Conservation (phyloP, 2,888 invertebrate species). For the Ichneumoninae sp. region DNA sequence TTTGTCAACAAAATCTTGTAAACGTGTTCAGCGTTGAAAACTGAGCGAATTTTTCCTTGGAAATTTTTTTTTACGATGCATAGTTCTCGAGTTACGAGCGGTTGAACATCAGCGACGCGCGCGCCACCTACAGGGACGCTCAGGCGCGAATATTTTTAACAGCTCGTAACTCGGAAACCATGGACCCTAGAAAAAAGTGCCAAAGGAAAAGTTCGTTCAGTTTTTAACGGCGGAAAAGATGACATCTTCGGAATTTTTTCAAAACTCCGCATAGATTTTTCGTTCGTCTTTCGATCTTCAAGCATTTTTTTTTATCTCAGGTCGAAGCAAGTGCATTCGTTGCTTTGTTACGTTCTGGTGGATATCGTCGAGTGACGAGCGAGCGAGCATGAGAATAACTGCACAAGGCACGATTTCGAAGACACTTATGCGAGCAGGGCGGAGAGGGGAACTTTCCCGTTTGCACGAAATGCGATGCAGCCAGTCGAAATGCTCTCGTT, state of each 20-base stretch:
- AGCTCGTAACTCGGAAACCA: neutral
- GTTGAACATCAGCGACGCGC: neutral
- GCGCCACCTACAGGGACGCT: neutral
- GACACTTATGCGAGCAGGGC: slow-evolving; percentile 38
- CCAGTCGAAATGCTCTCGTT: slow-evolving; percentile 64
- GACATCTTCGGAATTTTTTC: neutral
- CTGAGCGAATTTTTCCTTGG: too few relatives aligned
- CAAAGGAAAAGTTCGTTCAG: neutral
- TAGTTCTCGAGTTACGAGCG: neutral
- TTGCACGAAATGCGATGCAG: slow-evolving; percentile 56
- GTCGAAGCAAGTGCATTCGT: slow-evolving; percentile 9
- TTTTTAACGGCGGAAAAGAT: neutral
- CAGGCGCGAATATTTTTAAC: neutral
- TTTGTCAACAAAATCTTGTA: neutral
- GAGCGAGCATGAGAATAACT: slow-evolving; percentile 48
- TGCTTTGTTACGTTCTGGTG: slow-evolving; percentile 21
- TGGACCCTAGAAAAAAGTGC: neutral
- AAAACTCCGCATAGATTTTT: neutral
- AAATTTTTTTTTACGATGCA: neutral
- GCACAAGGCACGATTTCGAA: slow-evolving; percentile 52
- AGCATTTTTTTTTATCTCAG: neutral
- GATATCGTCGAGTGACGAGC: slow-evolving; percentile 32
- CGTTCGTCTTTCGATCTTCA: neutral
- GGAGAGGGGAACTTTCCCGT: slow-evolving; percentile 28
- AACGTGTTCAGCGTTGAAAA: neutral